Evolutionary conservation across 2,797 vertebrate species (phyloP).

Genomic region (Morelia viridis): DNA sequence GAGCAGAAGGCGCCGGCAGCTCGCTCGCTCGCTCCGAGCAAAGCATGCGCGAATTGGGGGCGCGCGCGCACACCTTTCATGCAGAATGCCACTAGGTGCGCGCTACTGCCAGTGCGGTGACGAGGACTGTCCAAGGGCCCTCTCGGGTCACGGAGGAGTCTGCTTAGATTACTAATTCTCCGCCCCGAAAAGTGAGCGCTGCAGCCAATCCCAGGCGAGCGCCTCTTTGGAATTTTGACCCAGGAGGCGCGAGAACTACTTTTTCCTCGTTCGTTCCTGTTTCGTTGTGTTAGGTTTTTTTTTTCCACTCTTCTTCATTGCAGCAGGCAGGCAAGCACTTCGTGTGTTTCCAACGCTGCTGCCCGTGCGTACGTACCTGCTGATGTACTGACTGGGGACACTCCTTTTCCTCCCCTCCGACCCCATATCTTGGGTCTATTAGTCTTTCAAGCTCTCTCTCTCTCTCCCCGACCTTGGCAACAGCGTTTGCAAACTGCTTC

Average conservation of each 20-base stretch:
- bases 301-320: not conserved
- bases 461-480: no score
- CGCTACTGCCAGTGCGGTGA: no score
- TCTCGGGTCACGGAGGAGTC: constrained; percentile 4
- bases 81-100: not conserved
- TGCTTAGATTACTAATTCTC: not conserved
- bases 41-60: not conserved
- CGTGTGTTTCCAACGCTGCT: not conserved
- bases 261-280: not conserved
- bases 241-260: not conserved
- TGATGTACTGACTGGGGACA: not conserved
- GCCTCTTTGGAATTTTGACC: constrained; percentile 3
- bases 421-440: not conserved
- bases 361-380: not conserved
- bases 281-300: no score
- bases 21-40: not conserved
- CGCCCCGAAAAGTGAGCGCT: not conserved
- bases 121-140: not conserved
- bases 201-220: not conserved
- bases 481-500: not conserved
- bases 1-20: not conserved
- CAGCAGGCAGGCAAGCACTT: not conserved
- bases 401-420: not conserved
- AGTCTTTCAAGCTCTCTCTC: not conserved
- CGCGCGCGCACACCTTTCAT: not conserved